Conservation (phyloP, 1,140 invertebrate species). For the Hyposmocoma kahamanoa region DNA sequence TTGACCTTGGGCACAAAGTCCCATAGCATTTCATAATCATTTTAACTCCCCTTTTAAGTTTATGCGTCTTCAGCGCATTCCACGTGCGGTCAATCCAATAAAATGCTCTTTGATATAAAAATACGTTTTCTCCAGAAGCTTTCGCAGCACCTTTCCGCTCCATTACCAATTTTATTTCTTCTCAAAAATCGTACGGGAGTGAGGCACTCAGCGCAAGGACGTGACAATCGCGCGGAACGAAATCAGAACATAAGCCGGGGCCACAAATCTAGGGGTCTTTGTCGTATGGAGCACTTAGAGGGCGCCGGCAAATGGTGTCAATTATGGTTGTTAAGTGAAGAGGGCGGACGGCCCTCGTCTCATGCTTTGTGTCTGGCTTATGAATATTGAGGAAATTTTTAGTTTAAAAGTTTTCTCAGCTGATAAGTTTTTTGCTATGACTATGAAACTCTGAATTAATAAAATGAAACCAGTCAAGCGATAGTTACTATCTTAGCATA, state of each 20-base stretch:
- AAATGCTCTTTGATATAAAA: slow-evolving; percentile 19
- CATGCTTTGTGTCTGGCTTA: too few species aligned
- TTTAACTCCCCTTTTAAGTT: too few species aligned
- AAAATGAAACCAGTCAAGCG: too few species aligned
- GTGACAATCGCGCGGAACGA: slow-evolving; percentile 66
- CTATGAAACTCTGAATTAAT: too few species aligned
- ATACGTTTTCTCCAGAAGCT: slow-evolving; percentile 18
- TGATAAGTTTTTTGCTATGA: too few species aligned
- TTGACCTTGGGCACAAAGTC: too few species aligned
- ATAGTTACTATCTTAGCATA: too few species aligned
- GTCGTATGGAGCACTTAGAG: slow-evolving; percentile 62
- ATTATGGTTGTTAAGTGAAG: slow-evolving; percentile 67
- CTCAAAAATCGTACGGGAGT: slow-evolving; percentile 53
- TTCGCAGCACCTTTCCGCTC: slow-evolving; percentile 45
- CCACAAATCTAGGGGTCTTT: slow-evolving; percentile 42
- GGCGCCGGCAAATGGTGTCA: slow-evolving; percentile 58
- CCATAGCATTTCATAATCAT: too few species aligned
- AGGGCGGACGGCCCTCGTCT: slow-evolving; percentile 15
- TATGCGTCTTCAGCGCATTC: too few species aligned
- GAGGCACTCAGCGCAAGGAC: slow-evolving; percentile 52
- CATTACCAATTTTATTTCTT: slow-evolving; percentile 68
- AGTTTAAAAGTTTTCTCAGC: too few species aligned
- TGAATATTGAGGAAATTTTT: too few species aligned
- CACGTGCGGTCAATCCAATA: too few species aligned
- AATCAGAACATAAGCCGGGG: slow-evolving; percentile 63